Evolutionary conservation across 1,140 invertebrate species (phyloP).

Genomic region (Neuroterus valhalla): DNA sequence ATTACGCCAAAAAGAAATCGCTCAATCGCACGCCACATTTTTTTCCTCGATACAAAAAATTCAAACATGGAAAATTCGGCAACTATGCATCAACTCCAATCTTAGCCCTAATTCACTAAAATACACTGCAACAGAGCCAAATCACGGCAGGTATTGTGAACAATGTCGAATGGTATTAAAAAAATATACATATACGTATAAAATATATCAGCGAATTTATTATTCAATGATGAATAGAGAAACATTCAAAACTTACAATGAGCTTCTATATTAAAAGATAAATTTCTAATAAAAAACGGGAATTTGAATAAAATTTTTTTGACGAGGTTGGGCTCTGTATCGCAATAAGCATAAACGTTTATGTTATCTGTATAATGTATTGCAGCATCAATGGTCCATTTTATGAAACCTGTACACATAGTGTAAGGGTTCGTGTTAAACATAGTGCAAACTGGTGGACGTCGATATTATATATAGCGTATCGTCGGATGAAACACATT

Average conservation of each 20-base stretch:
- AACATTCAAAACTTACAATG: too few relatives aligned
- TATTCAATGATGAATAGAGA: too few relatives aligned
- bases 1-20: conserved; percentile 23
- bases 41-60: conserved; percentile 3
- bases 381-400: conserved; percentile 12
- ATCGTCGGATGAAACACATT: conserved; percentile 15
- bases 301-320: neutral
- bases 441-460: conserved; percentile 17
- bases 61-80: conserved; percentile 25
- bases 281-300: too few relatives aligned
- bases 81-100: neutral
- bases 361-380: conserved; percentile 14
- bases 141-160: neutral
- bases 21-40: neutral
- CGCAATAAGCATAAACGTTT: neutral
- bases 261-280: too few relatives aligned
- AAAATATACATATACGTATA: too few relatives aligned
- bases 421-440: conserved; percentile 4
- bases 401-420: conserved; percentile 12
- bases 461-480: conserved; percentile 16
- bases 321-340: neutral
- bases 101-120: neutral
- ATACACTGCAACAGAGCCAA: neutral
- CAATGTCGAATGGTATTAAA: too few relatives aligned
- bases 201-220: too few relatives aligned